Evolutionary conservation across 2,113 vertebrate species (phyloP).

Genomic region (mouse (Mus musculus)): GRCm39 chr10:90367501-90368000

Average conservation of each 20-base stretch:
- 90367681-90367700: slow-evolving; percentile 12
- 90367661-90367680: slow-evolving; percentile 14
- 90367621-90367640: slow-evolving; percentile 45
- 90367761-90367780: slow-evolving; percentile 19
- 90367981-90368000: slow-evolving; percentile 45
- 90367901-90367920: slow-evolving; percentile 67
- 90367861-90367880: slow-evolving; percentile 52
- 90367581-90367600: slow-evolving; percentile 33
- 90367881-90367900: slow-evolving; percentile 54
- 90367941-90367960: slow-evolving; percentile 66
- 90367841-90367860: slow-evolving; percentile 48
- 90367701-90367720: slow-evolving; percentile 5
- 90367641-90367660: slow-evolving; percentile 50
- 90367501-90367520: background rate
- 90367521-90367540: background rate
- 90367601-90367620: slow-evolving; percentile 63
- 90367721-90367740: slow-evolving; percentile 46
- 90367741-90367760: slow-evolving; percentile 58
- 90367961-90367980: background rate
- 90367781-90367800: slow-evolving; percentile 59
- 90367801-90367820: slow-evolving; percentile 55
- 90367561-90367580: slow-evolving; percentile 4
- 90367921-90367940: slow-evolving; percentile 73
- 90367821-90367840: slow-evolving; percentile 43
- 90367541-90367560: slow-evolving; percentile 21